Base-by-base conservation (phyloP, 2,113 vertebrate genomes). In the Leucopsar rothschildi region DNA sequence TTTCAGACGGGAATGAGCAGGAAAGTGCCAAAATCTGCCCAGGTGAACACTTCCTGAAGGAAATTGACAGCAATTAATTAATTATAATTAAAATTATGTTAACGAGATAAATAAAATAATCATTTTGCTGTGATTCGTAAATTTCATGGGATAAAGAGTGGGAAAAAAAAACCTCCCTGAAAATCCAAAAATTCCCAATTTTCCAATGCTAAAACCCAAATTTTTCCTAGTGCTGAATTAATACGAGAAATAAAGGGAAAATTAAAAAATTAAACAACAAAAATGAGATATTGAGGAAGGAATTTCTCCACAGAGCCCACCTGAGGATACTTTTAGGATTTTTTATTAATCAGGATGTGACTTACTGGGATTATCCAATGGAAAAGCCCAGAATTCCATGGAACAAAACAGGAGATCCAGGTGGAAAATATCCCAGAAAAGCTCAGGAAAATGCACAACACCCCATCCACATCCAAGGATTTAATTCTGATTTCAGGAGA, bases 101-200 rank as follows among this genome's bases (percentile, higher is more conserved):
- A 37, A 5, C 21, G 72, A 28, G 16, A 61, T 11, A 59, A 69
- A 63, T 28, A 12, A 53, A 82, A 42, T 0, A 28, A 44, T 33
- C 15, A 16, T 12, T 45, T 40, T 8, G 15, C 7, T 1, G 0
- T 1, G 35, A 44, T 15, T n/a, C 0, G 1, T 14, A 19, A 23
- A 70, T 2, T 4, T 2, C 31, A 82, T 0, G 1, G 33, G 42
- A 52, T 23, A 63, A 53, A 50, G 39, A 50, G 15, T 0, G 20
- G 49, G 77, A 71, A 52, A 45, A 45, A 55, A 63, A 60, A 50
- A 42, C 4, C 22, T 16, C 10, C 45, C 50, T 10, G 21, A 5
- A 14, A 12, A 40, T n/a, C 9, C 16, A 2, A 18, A 20, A 8
- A 33, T 10, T 40, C 40, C 4, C 15, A 16, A 5, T 24, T 78